A percentile compares a stretch with the other conserved stretches of the same genome.
These are phyloP conservation scores for Papilio xuthus DNA, from an alignment of 1,140 invertebrate genomes.

Conservation along the genomic window DNA sequence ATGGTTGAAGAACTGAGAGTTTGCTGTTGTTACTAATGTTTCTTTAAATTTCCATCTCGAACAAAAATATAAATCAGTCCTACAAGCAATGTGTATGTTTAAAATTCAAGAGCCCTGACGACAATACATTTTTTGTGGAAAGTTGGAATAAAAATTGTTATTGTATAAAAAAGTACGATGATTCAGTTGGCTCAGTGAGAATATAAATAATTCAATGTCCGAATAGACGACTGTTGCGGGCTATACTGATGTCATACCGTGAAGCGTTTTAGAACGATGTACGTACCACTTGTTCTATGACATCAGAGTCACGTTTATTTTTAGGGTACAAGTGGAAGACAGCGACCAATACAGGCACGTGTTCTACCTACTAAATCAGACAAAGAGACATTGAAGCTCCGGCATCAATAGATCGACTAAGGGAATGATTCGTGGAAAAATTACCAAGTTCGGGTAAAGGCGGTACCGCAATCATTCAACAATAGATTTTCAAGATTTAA, in stretches of 20 bases:
- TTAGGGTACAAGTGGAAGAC: conserved; percentile 63
- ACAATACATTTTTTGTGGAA: conserved; percentile 32
- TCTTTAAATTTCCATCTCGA: too few species aligned
- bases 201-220: conserved; percentile 60
- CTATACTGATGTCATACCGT: conserved; percentile 74
- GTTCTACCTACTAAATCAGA: conserved; percentile 39
- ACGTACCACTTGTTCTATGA: conserved; percentile 73
- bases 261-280: conserved; percentile 58
- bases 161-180: conserved; percentile 46
- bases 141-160: conserved; percentile 1
- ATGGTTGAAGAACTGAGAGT: not conserved
- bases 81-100: not conserved
- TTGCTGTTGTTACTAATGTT: too few species aligned
- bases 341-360: conserved; percentile 49
- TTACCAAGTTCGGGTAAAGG: not conserved
- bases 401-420: not conserved
- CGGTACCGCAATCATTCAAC: not conserved
- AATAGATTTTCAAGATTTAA: too few species aligned
- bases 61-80: too few species aligned
- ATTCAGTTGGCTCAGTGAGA: conserved; percentile 53
- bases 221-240: conserved; percentile 61
- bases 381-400: conserved; percentile 33
- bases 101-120: conserved; percentile 40
- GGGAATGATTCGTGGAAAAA: not conserved
- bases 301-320: conserved; percentile 75